Conservation (phyloP, 2,888 invertebrate species). For the Drosophila maculinotata region DNA sequence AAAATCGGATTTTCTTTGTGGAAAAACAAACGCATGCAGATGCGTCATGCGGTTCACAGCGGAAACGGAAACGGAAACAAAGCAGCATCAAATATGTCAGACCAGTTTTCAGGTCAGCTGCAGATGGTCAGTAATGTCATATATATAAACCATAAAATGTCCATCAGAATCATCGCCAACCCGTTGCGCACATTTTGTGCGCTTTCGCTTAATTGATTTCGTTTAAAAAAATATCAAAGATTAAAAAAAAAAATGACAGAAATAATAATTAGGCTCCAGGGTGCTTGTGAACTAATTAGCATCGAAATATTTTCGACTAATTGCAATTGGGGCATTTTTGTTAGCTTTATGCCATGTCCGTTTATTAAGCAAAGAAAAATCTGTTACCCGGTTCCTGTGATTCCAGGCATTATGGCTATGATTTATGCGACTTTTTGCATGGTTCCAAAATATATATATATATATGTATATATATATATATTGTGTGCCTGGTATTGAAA, state of each 20-base stretch:
- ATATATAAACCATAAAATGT: conserved; percentile 50
- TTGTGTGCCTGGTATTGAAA: no score
- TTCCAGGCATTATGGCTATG: conserved; percentile 4
- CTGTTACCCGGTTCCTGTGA: conserved; percentile 2
- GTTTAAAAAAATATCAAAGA: not conserved
- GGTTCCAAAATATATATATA: conserved; percentile 16
- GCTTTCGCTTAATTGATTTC: conserved; percentile 37
- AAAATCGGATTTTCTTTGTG: conserved; percentile 30
- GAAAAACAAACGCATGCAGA: conserved; percentile 33
- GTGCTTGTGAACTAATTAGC: conserved; percentile 48
- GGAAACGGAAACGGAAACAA: conserved; percentile 76
- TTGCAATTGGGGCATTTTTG: conserved; percentile 46
- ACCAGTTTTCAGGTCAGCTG: conserved; percentile 20
- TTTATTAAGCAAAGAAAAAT: conserved; percentile 3
- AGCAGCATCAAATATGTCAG: conserved; percentile 60
- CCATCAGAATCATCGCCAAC: conserved; percentile 48
- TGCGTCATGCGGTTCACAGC: conserved; percentile 58
- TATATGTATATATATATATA: no score
- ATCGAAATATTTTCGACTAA: conserved; percentile 48
- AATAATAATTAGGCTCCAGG: conserved; percentile 13
- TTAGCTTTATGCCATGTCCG: no score
- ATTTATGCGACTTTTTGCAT: conserved; percentile 25
- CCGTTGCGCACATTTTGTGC: no score
- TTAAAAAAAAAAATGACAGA: not conserved
- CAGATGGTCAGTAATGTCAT: conserved; percentile 40